Conservation (phyloP, 2,888 invertebrate genomes). For the Orchesella flavescens region DNA sequence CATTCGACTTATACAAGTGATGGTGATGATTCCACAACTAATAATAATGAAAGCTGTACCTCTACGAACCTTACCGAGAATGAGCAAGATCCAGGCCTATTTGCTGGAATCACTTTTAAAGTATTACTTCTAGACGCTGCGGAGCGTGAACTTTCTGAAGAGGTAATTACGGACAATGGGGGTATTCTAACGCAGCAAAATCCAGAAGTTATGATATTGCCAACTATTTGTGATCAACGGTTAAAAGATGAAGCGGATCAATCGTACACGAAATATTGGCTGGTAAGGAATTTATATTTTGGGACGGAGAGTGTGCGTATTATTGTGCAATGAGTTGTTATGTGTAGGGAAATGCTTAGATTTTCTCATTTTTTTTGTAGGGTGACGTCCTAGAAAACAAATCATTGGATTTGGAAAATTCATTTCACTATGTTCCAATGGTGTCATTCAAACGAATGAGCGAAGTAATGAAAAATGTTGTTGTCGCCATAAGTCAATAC, state of each 20-base stretch:
- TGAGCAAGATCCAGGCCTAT: background rate
- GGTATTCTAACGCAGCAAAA: constrained; percentile 43
- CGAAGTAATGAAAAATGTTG: constrained; percentile 79
- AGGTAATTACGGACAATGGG: constrained; percentile 33
- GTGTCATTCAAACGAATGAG: constrained; percentile 18
- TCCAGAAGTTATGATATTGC: constrained; percentile 45
- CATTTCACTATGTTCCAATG: constrained; percentile 55
- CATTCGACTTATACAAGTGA: constrained; percentile 48
- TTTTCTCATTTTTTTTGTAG: constrained; percentile 51
- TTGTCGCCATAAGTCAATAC: constrained; percentile 87
- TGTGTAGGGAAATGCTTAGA: background rate
- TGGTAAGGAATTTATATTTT: constrained; percentile 67
- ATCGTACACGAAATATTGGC: constrained; percentile 66
- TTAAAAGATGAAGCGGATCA: constrained; percentile 14
- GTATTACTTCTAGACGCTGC: constrained; percentile 13
- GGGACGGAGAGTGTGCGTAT: too few species aligned
- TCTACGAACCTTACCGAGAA: background rate
- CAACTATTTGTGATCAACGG: constrained; percentile 29
- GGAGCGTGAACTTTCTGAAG: constrained; percentile 27
- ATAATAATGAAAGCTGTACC: background rate
- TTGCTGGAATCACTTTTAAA: constrained; percentile 36
- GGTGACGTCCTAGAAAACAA: constrained; percentile 57
- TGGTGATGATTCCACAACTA: constrained; percentile 44
- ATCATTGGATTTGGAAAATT: constrained; percentile 40
- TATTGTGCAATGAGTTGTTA: background rate